Percentiles rank a stretch among this genome's conserved stretches.
These are phyloP conservation scores for Notothenia coriiceps DNA, from an alignment of 2,113 vertebrate species.

Conservation along the genomic window DNA sequence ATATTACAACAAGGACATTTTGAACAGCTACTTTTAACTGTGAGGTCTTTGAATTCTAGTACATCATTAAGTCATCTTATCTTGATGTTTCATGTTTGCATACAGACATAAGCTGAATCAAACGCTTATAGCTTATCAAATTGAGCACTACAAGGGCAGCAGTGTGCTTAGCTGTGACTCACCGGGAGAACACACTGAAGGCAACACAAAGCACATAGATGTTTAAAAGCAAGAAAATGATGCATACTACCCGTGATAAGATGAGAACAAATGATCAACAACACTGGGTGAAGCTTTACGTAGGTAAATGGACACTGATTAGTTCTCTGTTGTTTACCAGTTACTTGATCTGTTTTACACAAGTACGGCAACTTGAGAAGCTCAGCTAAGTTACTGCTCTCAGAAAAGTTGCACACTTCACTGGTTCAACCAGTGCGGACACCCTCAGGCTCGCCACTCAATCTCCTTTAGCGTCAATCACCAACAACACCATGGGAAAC, in stretches of 20 bases:
- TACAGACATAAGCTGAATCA: constrained; percentile 35
- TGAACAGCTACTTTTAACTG: constrained; percentile 18
- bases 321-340: constrained; percentile 67
- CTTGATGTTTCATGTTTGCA: constrained; percentile 45
- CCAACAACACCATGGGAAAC: constrained; percentile 52
- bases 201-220: neutral
- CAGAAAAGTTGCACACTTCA: constrained; percentile 49
- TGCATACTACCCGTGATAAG: neutral
- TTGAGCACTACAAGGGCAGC: neutral
- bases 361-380: constrained; percentile 69
- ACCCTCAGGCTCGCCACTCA: constrained; percentile 60
- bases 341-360: constrained; percentile 68
- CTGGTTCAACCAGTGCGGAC: constrained; percentile 61
- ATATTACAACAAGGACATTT: constrained; percentile 24
- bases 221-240: neutral
- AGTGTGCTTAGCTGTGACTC: neutral
- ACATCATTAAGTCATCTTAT: constrained; percentile 27
- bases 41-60: constrained; percentile 1
- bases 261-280: neutral
- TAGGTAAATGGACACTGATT: constrained; percentile 46
- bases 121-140: constrained; percentile 33
- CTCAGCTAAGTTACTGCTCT: constrained; percentile 68
- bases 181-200: neutral
- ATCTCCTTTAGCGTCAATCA: constrained; percentile 59
- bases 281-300: neutral